Evolutionary conservation across 2,888 invertebrate genomes (phyloP), one percentile per base, ranked within the genome.

Genomic region (Sesamia inferens): DNA sequence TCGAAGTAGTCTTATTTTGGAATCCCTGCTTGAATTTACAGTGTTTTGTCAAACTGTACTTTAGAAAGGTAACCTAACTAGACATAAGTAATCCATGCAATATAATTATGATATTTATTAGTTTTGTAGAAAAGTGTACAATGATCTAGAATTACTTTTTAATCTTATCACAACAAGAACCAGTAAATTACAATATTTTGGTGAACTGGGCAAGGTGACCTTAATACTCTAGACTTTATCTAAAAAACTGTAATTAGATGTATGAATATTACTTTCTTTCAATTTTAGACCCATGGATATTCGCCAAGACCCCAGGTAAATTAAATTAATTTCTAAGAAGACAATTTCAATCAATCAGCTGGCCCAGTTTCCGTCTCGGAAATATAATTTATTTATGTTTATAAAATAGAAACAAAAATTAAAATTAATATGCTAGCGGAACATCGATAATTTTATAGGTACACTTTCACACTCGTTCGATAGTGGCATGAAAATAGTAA

Each of bases 391-490:
- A 64, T 39, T 19, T 22, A 19, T 24, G 0, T 42, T 14, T 47
- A 42, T 31, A 48, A 47, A 39, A 65, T 55, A 68, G 24, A 61
- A 66, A 66, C 22, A 81, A 42, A 67, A 68, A 69, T 69, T 8
- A 31, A 68, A 31, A 71, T 54, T 58, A 68, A 76, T 68, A 66
- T 63, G 68, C 74, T 65, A 66, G 54, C 48, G 63, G 57, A 67
- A 71, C 69, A 68, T 83, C 54, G n/a, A 72, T 74, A 70, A 74
- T 62, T 55, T 68, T 71, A 85, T 79, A 82, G 66, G 66, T 81
- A 79, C 82, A 85, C 88, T 88, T 88, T 89, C 88, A 81, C 88
- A 82, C 65, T 70, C 68, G 67, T 57, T 68, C 22, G 59, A 81
- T 76, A 77, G 77, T 75, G 71, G 77, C 76, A 78, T 79, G 71